Conservation (phyloP, 2,888 invertebrate species). For the Autographa gamma region DNA sequence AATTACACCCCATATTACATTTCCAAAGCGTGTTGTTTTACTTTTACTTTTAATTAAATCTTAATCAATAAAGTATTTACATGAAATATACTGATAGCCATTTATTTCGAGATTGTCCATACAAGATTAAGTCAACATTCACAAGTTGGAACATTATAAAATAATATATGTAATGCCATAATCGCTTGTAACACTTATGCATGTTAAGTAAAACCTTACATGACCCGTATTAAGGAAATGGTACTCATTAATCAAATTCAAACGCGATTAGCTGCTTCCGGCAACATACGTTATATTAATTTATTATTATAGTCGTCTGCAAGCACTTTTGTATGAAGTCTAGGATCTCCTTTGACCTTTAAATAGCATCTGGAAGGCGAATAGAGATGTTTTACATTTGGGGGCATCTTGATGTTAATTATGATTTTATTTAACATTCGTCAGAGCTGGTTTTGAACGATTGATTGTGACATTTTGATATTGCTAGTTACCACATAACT, state of each 20-base stretch:
- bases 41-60: too few species aligned
- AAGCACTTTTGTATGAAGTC: background rate
- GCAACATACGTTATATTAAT: background rate
- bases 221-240: constrained; percentile 34
- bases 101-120: background rate
- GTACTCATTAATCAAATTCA: background rate
- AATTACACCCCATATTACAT: too few species aligned
- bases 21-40: too few species aligned
- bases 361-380: background rate
- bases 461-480: too few species aligned
- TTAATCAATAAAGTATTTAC: too few species aligned
- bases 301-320: background rate
- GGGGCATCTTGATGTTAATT: too few species aligned
- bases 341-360: background rate
- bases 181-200: constrained; percentile 7
- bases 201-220: constrained; percentile 15
- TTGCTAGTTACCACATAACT: too few species aligned
- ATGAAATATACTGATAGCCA: background rate
- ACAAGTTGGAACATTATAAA: background rate
- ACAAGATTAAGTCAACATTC: background rate
- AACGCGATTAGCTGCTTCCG: background rate
- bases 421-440: too few species aligned
- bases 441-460: too few species aligned
- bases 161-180: background rate
- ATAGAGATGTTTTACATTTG: background rate